Evolutionary conservation across 2,888 invertebrate genomes (phyloP), one percentile per base, ranked within the genome.

Genomic region (Luperina nickerlii): DNA sequence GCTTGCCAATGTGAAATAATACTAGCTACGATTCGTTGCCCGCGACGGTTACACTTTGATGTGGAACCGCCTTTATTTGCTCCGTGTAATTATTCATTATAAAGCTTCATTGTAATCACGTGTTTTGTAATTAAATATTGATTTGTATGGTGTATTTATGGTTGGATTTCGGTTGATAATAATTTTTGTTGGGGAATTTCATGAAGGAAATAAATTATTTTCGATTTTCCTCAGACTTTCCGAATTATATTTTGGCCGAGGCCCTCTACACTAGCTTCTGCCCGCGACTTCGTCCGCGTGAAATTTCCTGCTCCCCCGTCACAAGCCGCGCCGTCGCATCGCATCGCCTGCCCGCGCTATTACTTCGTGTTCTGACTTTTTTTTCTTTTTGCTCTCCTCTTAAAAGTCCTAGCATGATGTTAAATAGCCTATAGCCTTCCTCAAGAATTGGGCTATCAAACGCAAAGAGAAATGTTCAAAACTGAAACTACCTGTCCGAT

Each of bases 1-100:
- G 90, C 90, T 90, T 82, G 87, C 90, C 91, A 87, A 90, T 90
- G 89, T 86, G 89, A 91, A 92, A 91, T 91, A 91, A 91, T 91
- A 89, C 89, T 86, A 87, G 82, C 82, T 72, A 86, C 80, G 67
- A 81, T 82, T 82, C 75, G 78, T 80, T 78, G 51, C 79, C 82
- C 78, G 77, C 81, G 81, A 74, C 81, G 78, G 68, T 32, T 74
- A 83, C 79, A 69, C 88, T 84, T 84, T 86, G 85, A 87, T 89
- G 86, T 85, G 73, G 24, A 71, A n/a, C 7, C 57, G 48, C 80
- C 85, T 83, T 88, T 88, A 87, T 88, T 87, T 85, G 65, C 42
- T 11, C 32, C 13, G 13, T 67, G 70, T 75, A 85, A 85, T 88
- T 85, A 85, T 51, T 81, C 77, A 76, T 82, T 76, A 74, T n/a